Evolutionary conservation across 1,140 invertebrate genomes (phyloP), one percentile per base, ranked within the genome.

Genomic region (Hyphantria cunea): DNA sequence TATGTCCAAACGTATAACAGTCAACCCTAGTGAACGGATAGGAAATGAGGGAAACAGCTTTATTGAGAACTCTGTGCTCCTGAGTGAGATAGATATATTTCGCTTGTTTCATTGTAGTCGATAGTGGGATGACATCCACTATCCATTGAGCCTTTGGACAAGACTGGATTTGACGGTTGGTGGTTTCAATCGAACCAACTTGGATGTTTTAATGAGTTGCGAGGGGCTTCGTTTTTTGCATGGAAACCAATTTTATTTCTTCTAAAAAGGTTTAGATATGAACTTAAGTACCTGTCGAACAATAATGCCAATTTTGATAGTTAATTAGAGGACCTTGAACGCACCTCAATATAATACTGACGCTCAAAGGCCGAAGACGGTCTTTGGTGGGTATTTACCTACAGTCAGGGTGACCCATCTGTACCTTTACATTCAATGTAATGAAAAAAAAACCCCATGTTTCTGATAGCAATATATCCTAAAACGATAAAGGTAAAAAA

Each of bases 91-190:
- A 45, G 47, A 32, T 39, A 6, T 39, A 47, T 56, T 50, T 39
- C 15, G 50, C 51, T 48, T 44, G 65, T 62, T 51, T 32, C 50
- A 52, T 54, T 51, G 50, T 14, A 10, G 51, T n/a, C 14, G 42
- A 44, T 67, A 50, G 51, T 49, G 33, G 49, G 53, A 51, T 61
- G 64, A 67, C 65, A 67, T 60, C 17, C 60, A 68, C 34, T 32
- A 54, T 37, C 41, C 32, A 63, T 68, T 59, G 53, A 68, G 56
- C 39, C 33, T 45, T 32, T 25, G 54, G 34, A 63, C 60, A 54
- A 60, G 49, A 59, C 64, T 66, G 60, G 53, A 52, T 68, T 63
- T 68, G 66, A 68, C 66, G 66, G 60, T 63, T 58, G 59, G 66
- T 55, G 60, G 59, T 63, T 63, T 49, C 34, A 63, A 63, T 49